These are phyloP conservation scores for Habropoda laboriosa DNA, from an alignment of 1,140 invertebrate species.

Conservation along the genomic window DNA sequence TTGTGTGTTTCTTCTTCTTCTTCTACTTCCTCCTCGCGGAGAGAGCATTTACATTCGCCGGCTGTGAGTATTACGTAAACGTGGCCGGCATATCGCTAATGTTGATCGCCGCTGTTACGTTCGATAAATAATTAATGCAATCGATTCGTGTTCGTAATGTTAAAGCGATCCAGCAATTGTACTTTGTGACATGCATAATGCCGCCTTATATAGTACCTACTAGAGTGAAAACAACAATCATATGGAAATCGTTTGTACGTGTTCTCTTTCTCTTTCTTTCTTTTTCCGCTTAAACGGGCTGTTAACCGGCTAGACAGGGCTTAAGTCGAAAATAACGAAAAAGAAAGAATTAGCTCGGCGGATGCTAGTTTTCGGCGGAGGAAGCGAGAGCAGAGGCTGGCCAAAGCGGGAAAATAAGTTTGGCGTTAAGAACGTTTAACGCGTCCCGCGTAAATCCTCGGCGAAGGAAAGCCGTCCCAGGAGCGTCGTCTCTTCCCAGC, in stretches of 20 bases:
- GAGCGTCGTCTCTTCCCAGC: slow-evolving; percentile 35
- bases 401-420: slow-evolving; percentile 3
- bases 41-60: slow-evolving; percentile 42
- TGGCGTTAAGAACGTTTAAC: slow-evolving; percentile 32
- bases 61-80: slow-evolving; percentile 43
- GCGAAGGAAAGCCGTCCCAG: slow-evolving; percentile 22
- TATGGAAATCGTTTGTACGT: background rate
- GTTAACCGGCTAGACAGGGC: background rate
- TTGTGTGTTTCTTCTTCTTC: no score
- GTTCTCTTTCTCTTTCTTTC: no score
- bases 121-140: slow-evolving; percentile 45
- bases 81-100: slow-evolving; percentile 41
- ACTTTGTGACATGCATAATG: background rate
- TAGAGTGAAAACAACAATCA: no score
- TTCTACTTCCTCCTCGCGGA: no score
- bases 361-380: no score
- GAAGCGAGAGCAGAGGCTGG: background rate
- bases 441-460: slow-evolving; percentile 27
- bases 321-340: background rate
- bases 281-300: no score
- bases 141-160: slow-evolving; percentile 26
- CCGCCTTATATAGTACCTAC: no score
- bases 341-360: no score
- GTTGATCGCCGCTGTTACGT: slow-evolving; percentile 34
- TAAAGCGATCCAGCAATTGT: background rate